Base-by-base conservation (phyloP, 1,140 invertebrate genomes). In the Gerris buenoi region DNA sequence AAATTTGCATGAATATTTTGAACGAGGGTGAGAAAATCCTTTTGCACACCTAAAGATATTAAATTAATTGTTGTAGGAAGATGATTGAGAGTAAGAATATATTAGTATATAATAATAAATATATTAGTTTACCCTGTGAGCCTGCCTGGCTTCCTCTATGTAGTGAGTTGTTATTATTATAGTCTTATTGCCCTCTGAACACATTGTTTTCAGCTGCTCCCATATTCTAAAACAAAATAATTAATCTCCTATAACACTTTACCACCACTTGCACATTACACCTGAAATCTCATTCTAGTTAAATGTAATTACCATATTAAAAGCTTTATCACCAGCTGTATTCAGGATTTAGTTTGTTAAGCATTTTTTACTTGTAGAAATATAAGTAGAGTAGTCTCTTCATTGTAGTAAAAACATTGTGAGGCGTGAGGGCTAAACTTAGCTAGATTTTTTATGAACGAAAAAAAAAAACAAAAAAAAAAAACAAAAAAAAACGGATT, bases 131-230 rank as follows among this genome's bases (percentile, higher is more conserved):
- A 68, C 70, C 18, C 33, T 68, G 29, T 70, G 80, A n/a, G 90
- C 89, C 74, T 91, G 85, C 72, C 86, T 84, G 1, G 91, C 86
- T 78, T 96, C 93, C 73, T 95, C 92, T 61, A 95, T 93, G 72
- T 96, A 96, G 79, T 96, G 93, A 14, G 93, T 96, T 0, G 93
- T 96, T 63, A 96, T 93, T 57, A 96, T 85, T 25, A 90, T 81
- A 1, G 88, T 84, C 27, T 84, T 86, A 26, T 83, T 82, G 15
- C 77, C 71, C 27, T 73, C 76, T 13, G 25, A n/a, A 18, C 14
- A 59, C 56, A 71, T 70, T 1, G 46, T 64, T 1, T 70, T 60
- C 22, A 71, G 61, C 28, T 68, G 67, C 2, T 71, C 60, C 70
- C 70, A 71, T 33, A 71, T 71, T 22, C 70, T 70, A n/a, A 0